A percentile compares a stretch with the other conserved stretches of the same genome.
phyloP scores from a whole-genome alignment of 2,797 vertebrate species.

The Artibeus lituratus region DNA sequence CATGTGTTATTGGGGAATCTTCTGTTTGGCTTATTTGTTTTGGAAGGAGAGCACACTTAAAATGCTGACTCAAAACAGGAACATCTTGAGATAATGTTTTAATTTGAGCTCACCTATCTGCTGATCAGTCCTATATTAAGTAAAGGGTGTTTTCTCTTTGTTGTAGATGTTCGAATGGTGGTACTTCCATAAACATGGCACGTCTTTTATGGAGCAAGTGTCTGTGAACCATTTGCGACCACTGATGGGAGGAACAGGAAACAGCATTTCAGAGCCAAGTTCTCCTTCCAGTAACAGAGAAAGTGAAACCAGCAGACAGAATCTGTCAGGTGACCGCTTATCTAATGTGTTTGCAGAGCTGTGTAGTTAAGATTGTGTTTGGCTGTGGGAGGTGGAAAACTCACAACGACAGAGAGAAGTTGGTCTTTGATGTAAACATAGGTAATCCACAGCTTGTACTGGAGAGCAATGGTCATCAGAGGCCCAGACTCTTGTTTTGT shows the following conservation, averaged over 20 bases:
- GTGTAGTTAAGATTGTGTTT: constrained; percentile 50
- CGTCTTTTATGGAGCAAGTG: constrained; percentile 98
- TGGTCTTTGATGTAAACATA: constrained; percentile 29
- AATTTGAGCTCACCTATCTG: constrained; percentile 2
- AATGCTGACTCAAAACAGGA: not conserved
- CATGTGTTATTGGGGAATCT: not conserved
- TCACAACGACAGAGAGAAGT: not conserved
- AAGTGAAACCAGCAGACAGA: constrained; percentile 88
- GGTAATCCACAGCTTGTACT: not conserved
- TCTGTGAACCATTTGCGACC: constrained; percentile 97
- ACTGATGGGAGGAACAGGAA: constrained; percentile 93
- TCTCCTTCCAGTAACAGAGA: constrained; percentile 90
- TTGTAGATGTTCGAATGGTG: constrained; percentile 99
- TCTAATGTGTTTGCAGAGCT: constrained; percentile 27
- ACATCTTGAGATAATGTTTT: constrained; percentile 27
- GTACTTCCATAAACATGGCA: constrained; percentile 98
- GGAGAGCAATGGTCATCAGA: not conserved
- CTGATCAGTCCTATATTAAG: constrained; percentile 12
- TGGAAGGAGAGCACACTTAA: not conserved
- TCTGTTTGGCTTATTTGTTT: not conserved
- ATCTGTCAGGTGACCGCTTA: constrained; percentile 89
- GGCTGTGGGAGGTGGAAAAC: constrained; percentile 15
- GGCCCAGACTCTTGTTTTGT: not conserved
- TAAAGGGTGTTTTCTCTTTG: constrained; percentile 54
- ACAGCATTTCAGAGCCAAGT: constrained; percentile 85